Conservation (phyloP, 2,797 vertebrate species). For the Dendrocincla tyrannina region DNA sequence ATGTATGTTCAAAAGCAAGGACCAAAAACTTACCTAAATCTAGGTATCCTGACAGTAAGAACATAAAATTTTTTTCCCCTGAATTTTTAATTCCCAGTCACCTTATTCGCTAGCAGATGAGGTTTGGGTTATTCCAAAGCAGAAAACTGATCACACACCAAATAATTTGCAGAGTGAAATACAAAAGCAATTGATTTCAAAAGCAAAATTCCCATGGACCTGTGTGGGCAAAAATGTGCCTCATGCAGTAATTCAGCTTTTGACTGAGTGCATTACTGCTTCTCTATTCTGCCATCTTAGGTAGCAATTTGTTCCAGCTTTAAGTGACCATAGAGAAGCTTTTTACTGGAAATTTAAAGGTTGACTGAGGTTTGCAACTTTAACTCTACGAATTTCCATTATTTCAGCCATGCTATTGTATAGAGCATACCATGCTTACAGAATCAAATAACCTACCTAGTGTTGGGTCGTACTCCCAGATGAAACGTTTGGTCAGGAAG, state of each 20-base stretch:
- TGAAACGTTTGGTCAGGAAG: constrained; percentile 95
- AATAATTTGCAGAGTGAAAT: neutral
- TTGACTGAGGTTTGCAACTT: neutral
- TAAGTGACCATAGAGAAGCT: neutral
- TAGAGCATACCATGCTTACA: neutral
- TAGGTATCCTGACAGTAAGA: neutral
- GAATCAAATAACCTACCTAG: constrained; percentile 82
- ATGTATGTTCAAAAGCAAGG: neutral
- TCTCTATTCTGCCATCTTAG: neutral
- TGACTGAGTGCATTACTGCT: fast-evolving
- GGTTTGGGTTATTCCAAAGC: neutral
- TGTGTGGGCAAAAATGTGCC: neutral
- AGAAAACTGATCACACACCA: neutral
- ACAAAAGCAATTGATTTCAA: neutral
- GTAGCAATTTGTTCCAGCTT: neutral
- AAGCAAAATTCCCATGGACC: neutral
- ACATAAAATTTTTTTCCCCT: neutral
- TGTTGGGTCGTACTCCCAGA: constrained; percentile 98
- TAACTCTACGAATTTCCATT: neutral
- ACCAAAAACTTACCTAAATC: neutral
- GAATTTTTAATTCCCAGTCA: neutral
- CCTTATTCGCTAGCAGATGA: neutral
- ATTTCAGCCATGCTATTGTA: neutral
- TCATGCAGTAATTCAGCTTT: neutral
- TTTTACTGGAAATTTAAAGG: neutral